A percentile compares a stretch with the other conserved stretches of the same genome.
phyloP scores from a whole-genome alignment of 2,888 invertebrate genomes.

The Trissolcus japonicus region DNA sequence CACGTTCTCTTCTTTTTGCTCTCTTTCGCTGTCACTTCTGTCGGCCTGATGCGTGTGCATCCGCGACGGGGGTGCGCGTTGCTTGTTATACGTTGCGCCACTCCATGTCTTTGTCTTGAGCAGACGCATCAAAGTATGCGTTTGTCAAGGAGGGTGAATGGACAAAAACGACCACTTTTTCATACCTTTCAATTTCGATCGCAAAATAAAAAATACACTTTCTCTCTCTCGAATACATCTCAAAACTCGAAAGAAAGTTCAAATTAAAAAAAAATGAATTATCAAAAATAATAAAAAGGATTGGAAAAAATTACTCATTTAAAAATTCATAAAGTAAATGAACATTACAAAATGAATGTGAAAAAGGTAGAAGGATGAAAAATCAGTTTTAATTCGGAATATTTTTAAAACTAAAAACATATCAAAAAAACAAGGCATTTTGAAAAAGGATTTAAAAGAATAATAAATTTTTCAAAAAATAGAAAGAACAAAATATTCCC shows the following conservation, averaged over 20 bases:
- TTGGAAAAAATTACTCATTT: no score
- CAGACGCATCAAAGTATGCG: conserved; percentile 17
- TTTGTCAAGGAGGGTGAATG: conserved; percentile 9
- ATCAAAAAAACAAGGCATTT: no score
- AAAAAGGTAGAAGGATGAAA: no score
- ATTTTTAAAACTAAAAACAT: no score
- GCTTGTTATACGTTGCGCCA: conserved; percentile 37
- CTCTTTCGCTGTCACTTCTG: conserved; percentile 43
- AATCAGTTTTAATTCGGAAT: no score
- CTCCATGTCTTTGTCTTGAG: conserved; percentile 41
- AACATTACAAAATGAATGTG: no score
- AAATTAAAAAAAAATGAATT: no score
- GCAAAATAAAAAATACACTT: not conserved
- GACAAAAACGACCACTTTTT: conserved; percentile 32
- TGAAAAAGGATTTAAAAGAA: no score
- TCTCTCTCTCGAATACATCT: no score
- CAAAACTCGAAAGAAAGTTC: no score
- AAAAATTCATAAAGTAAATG: no score
- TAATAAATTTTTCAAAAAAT: not conserved
- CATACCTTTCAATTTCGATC: conserved; percentile 31
- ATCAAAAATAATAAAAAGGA: no score
- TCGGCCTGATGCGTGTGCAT: conserved; percentile 19
- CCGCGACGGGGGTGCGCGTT: conserved; percentile 24
- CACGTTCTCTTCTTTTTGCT: conserved; percentile 37
- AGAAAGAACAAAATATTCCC: conserved; percentile 15